phyloP scores from a whole-genome alignment of 2,888 invertebrate genomes.

The Ichneumoninae sp. region DNA sequence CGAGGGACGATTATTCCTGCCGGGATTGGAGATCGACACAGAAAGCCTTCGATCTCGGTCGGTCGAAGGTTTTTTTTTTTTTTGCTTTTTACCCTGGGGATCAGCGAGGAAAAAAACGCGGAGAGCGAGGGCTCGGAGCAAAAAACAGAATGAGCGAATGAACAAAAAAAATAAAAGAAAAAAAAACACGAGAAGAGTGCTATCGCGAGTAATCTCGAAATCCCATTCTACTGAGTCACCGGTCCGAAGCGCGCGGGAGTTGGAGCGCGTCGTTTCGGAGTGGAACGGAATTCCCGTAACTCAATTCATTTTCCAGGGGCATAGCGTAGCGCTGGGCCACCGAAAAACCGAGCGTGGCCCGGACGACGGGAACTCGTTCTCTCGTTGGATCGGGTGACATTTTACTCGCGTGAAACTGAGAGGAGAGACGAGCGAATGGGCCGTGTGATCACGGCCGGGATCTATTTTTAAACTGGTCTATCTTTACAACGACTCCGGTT shows the following conservation, averaged over 20 bases:
- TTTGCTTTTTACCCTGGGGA: conserved; percentile 15
- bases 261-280: conserved; percentile 43
- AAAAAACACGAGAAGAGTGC: conserved; percentile 37
- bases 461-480: conserved; percentile 62
- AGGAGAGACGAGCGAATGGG: conserved; percentile 44
- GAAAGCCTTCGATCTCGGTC: conserved; percentile 21
- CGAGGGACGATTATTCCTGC: conserved; percentile 21
- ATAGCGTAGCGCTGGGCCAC: conserved; percentile 24
- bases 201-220: conserved; percentile 64
- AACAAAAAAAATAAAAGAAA: conserved; percentile 20
- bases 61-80: conserved; percentile 22
- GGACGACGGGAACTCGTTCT: conserved; percentile 42
- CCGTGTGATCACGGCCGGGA: conserved; percentile 55
- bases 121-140: neutral
- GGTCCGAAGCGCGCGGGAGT: conserved; percentile 34
- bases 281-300: conserved; percentile 68
- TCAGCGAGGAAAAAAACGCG: conserved; percentile 21
- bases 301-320: conserved; percentile 69
- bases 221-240: conserved; percentile 63
- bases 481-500: conserved; percentile 39
- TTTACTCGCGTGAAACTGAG: conserved; percentile 49
- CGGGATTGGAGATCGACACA: conserved; percentile 17
- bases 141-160: conserved; percentile 32
- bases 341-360: conserved; percentile 24
- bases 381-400: conserved; percentile 48